Evolutionary conservation across 1,140 invertebrate genomes (phyloP), one percentile per base, ranked within the genome.

Genomic region (Copidosoma floridanum): DNA sequence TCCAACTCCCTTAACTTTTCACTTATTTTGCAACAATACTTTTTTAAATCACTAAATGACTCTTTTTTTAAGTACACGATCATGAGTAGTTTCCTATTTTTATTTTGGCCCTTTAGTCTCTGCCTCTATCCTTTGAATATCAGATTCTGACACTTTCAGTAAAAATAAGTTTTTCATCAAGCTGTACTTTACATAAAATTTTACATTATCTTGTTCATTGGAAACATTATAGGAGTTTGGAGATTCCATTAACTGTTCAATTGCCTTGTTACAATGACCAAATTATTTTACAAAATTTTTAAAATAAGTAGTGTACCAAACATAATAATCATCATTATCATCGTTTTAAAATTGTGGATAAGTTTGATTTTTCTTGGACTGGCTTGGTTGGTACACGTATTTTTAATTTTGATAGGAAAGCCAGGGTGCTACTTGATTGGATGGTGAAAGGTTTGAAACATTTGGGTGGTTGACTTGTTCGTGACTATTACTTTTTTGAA

Each of bases 61-160:
- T 32, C 6, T 32, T 32, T 32, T 32, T 52, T 64, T 57, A 44
- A 56, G 41, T 26, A 35, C 56, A 16, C 21, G 55, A n/a, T n/a
- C n/a, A n/a, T n/a, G n/a, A n/a, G n/a, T n/a, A n/a, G n/a, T n/a
- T n/a, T n/a, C n/a, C n/a, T n/a, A n/a, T n/a, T n/a, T n/a, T n/a
- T n/a, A n/a, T n/a, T n/a, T n/a, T n/a, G n/a, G n/a, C 11, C 18
- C 18, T 18, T 6, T 6, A 6, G 43, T 46, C 14, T 46, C 43
- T 20, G 8, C 5, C 20, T 46, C 43, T 21, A 46, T 46, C 24
- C 14, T 21, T 46, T 46, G 3, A 8, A 46, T 16, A 21, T 46
- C 43, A 8, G 20, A 4, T 46, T 3, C 16, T 12, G 43, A 12
- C 6, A 46, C 18, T 6, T 46, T 21, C 4, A 46, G 20, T 14